Percentiles rank a stretch among this genome's conserved stretches.
These are phyloP conservation scores for Nematolebias whitei DNA, from an alignment of 2,113 vertebrate genomes.

Conservation along the genomic window DNA sequence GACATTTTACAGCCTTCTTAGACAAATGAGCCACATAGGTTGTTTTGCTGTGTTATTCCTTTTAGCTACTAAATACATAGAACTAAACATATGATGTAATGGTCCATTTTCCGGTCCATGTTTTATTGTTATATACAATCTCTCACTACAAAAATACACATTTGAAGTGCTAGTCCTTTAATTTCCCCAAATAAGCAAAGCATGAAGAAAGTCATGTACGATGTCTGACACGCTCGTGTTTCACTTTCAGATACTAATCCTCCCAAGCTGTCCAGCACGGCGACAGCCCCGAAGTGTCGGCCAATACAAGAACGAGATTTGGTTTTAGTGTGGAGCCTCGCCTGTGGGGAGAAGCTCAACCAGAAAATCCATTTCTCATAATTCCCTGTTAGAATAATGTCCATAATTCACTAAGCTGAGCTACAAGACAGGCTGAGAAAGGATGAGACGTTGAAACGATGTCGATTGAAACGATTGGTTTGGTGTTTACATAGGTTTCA, in stretches of 20 bases:
- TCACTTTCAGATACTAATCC: slow-evolving; percentile 54
- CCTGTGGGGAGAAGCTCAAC: slow-evolving; percentile 40
- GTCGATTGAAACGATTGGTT: slow-evolving; percentile 50
- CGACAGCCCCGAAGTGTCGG: slow-evolving; percentile 39
- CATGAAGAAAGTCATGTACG: neutral
- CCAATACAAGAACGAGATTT: slow-evolving; percentile 38
- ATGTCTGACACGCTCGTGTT: slow-evolving; percentile 9
- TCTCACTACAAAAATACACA: neutral
- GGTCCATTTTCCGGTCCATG: neutral
- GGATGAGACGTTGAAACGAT: slow-evolving; percentile 24
- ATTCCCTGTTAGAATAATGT: slow-evolving; percentile 62
- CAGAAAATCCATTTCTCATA: slow-evolving; percentile 68
- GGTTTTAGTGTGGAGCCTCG: slow-evolving; percentile 40
- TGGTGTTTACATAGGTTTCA: slow-evolving; percentile 32
- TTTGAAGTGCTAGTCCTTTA: neutral
- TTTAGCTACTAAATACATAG: neutral
- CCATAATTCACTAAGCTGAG: slow-evolving; percentile 51
- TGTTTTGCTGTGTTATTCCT: neutral
- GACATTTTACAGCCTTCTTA: neutral
- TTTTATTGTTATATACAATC: neutral
- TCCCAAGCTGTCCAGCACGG: slow-evolving; percentile 36
- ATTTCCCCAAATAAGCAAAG: neutral
- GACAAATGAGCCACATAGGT: neutral
- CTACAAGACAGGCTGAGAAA: slow-evolving; percentile 39
- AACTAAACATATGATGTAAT: neutral